These are phyloP conservation scores for Callyntrura guangdongensis DNA, from an alignment of 2,888 invertebrate species.

Conservation along the genomic window DNA sequence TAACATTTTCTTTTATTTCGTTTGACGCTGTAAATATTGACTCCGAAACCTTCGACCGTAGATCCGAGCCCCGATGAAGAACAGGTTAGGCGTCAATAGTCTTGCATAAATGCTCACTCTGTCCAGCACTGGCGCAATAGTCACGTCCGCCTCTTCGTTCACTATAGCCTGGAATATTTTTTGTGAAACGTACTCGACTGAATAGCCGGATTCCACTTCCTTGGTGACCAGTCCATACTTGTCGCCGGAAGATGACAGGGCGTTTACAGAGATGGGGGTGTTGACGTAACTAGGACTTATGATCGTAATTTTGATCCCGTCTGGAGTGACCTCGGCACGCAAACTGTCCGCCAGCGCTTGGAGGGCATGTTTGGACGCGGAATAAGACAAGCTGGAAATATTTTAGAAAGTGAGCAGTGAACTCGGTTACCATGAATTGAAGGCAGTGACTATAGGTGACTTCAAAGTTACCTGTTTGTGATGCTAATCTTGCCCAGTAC, in stretches of 20 bases:
- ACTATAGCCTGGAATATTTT: slow-evolving; percentile 91
- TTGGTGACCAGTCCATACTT: slow-evolving; percentile 94
- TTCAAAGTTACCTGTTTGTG: slow-evolving; percentile 89
- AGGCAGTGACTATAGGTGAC: neutral
- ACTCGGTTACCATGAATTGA: neutral
- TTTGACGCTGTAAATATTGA: no score
- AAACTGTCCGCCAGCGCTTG: slow-evolving; percentile 97
- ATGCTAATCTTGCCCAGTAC: slow-evolving; percentile 97
- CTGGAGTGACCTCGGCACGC: slow-evolving; percentile 93
- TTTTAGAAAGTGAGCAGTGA: neutral
- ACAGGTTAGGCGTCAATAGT: slow-evolving; percentile 86
- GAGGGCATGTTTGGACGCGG: slow-evolving; percentile 97
- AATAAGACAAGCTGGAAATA: slow-evolving; percentile 91
- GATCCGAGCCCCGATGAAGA: slow-evolving; percentile 48
- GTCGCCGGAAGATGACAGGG: slow-evolving; percentile 92
- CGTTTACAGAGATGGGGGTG: slow-evolving; percentile 96
- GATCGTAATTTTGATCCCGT: slow-evolving; percentile 94
- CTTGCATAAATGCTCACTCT: slow-evolving; percentile 91
- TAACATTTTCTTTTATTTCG: no score
- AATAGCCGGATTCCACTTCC: slow-evolving; percentile 92
- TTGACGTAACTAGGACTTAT: slow-evolving; percentile 96
- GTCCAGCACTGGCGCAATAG: slow-evolving; percentile 90
- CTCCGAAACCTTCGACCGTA: no score
- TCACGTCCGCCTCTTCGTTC: slow-evolving; percentile 90
- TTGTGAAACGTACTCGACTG: slow-evolving; percentile 91